Conservation (phyloP, 2,797 vertebrate species). For the Gobionotothen gibberifrons region DNA sequence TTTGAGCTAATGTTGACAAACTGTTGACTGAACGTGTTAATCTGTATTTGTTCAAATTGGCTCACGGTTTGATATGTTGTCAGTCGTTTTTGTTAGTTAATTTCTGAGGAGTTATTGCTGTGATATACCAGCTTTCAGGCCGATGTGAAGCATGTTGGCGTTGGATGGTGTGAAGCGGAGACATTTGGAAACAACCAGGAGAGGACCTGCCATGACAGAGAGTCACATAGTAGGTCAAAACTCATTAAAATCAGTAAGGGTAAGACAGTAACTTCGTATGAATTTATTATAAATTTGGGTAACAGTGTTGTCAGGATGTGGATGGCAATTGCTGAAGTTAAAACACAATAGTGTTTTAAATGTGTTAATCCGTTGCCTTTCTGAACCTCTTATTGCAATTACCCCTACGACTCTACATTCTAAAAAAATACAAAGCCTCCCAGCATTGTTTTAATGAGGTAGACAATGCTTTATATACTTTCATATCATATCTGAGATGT, state of each 20-base stretch:
- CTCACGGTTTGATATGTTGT: neutral
- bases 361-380: neutral
- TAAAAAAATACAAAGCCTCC: neutral
- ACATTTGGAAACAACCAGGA: conserved; percentile 35
- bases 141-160: conserved; percentile 52
- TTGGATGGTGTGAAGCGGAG: conserved; percentile 38
- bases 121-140: neutral
- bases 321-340: neutral
- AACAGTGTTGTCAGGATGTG: conserved; percentile 3
- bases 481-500: neutral
- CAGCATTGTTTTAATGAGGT: neutral
- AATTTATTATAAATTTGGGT: conserved; percentile 10
- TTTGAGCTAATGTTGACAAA: conserved; percentile 71
- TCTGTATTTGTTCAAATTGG: neutral
- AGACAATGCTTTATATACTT: neutral
- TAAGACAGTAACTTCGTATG: neutral
- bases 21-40: conserved; percentile 9
- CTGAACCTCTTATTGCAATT: neutral
- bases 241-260: neutral
- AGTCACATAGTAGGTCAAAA: conserved; percentile 50
- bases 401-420: neutral
- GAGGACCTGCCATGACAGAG: conserved; percentile 49
- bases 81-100: neutral
- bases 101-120: neutral
- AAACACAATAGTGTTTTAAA: neutral